These are phyloP conservation scores for Arion vulgaris DNA, from an alignment of 1,140 invertebrate species.

Conservation along the genomic window DNA sequence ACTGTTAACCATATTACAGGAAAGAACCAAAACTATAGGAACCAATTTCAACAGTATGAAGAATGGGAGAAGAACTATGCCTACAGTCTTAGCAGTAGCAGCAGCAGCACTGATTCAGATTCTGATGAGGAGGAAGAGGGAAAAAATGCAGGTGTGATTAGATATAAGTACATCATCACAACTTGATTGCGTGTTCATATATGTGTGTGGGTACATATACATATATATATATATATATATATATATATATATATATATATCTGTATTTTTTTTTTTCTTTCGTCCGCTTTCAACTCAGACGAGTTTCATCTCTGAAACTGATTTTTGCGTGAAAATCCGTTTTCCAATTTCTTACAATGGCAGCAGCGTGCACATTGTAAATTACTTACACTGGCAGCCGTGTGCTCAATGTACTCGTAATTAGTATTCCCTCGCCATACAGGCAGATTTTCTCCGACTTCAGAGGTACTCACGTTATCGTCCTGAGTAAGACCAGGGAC, in stretches of 20 bases:
- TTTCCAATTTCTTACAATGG: too few species aligned
- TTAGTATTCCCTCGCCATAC: too few species aligned
- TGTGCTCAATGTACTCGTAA: too few species aligned
- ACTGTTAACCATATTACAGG: slow-evolving; percentile 39
- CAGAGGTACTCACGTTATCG: too few species aligned
- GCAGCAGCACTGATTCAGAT: slow-evolving; percentile 38
- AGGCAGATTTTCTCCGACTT: too few species aligned
- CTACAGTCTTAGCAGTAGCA: slow-evolving; percentile 46
- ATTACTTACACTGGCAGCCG: too few species aligned
- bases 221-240: not conserved
- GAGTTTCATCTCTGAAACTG: too few species aligned
- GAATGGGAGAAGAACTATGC: slow-evolving; percentile 61
- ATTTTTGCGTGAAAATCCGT: too few species aligned
- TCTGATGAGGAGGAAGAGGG: slow-evolving; percentile 42
- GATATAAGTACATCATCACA: not conserved
- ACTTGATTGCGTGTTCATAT: not conserved
- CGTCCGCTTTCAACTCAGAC: too few species aligned
- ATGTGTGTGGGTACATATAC: not conserved
- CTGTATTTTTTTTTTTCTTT: not conserved
- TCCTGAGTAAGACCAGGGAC: too few species aligned
- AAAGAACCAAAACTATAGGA: slow-evolving; percentile 56
- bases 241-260: not conserved
- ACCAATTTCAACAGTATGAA: slow-evolving; percentile 55
- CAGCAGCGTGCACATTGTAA: too few species aligned
- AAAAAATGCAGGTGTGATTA: slow-evolving; percentile 33